phyloP scores from a whole-genome alignment of 2,888 invertebrate genomes.

The Eristalis arbustorum region DNA sequence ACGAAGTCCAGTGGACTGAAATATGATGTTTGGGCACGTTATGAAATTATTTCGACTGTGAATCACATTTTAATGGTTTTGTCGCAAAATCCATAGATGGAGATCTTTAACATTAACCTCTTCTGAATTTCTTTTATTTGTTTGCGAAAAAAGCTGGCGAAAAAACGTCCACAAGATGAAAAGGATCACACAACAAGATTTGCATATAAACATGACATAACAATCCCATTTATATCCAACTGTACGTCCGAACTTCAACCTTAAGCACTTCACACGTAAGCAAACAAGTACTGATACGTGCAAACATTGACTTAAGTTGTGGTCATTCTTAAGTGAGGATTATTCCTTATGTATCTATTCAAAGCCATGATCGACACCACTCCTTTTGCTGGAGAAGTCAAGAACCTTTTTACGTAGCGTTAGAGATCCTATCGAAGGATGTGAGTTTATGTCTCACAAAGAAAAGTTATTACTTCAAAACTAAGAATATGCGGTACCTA shows the following conservation, averaged over 20 bases:
- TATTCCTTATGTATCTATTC: background rate
- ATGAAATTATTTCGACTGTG: slow-evolving; percentile 18
- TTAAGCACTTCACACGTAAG: background rate
- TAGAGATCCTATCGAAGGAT: too few relatives aligned
- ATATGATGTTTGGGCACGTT: slow-evolving; percentile 37
- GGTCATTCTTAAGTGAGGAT: background rate
- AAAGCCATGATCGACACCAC: background rate
- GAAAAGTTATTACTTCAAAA: too few relatives aligned
- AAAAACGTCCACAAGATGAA: background rate
- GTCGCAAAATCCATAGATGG: slow-evolving; percentile 1
- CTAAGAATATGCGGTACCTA: too few relatives aligned
- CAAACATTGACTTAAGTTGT: background rate
- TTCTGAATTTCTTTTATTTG: slow-evolving; percentile 20
- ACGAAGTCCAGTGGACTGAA: slow-evolving; percentile 52
- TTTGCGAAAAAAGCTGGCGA: background rate
- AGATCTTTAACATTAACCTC: slow-evolving; percentile 26
- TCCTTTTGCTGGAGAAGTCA: too few relatives aligned
- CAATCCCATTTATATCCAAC: background rate
- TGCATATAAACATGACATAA: background rate
- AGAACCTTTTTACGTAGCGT: too few relatives aligned
- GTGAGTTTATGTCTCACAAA: too few relatives aligned
- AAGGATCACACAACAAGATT: background rate
- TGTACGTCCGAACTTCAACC: background rate
- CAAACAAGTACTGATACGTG: background rate
- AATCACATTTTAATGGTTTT: slow-evolving; percentile 43